phyloP scores from a whole-genome alignment of 2,113 vertebrate species.

The Bufo gargarizans region DNA sequence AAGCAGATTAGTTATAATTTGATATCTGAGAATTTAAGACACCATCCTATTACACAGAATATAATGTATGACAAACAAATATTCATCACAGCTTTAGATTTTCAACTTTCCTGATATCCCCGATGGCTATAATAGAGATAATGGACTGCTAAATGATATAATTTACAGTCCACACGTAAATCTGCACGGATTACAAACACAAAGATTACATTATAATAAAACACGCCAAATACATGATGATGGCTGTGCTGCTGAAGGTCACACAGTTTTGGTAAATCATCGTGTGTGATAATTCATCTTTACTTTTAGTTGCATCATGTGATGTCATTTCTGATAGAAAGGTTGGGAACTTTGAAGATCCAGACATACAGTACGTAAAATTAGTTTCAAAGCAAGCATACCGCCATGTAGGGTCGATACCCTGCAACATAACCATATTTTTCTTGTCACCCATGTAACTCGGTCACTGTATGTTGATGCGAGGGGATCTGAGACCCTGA shows the following conservation, averaged over 20 bases:
- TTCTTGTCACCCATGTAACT: no score
- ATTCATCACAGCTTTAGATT: neutral
- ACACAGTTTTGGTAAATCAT: neutral
- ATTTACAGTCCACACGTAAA: neutral
- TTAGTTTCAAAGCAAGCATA: no score
- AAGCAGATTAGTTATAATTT: slow-evolving; percentile 12
- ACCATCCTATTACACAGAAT: slow-evolving; percentile 11
- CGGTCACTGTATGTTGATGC: no score
- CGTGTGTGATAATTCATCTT: no score
- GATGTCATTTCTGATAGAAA: no score
- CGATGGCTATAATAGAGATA: neutral
- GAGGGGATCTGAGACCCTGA: no score
- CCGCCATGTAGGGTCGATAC: no score
- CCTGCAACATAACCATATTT: no score
- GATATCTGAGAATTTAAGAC: neutral
- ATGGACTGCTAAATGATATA: neutral
- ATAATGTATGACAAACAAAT: neutral
- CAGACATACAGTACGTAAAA: no score
- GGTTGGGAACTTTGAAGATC: no score
- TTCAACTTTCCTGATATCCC: neutral
- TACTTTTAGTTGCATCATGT: no score
- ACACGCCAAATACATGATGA: neutral
- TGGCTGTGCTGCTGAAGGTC: neutral
- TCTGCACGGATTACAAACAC: neutral
- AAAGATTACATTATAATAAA: neutral